phyloP scores from a whole-genome alignment of 2,113 vertebrate species.

The Mola mola region DNA sequence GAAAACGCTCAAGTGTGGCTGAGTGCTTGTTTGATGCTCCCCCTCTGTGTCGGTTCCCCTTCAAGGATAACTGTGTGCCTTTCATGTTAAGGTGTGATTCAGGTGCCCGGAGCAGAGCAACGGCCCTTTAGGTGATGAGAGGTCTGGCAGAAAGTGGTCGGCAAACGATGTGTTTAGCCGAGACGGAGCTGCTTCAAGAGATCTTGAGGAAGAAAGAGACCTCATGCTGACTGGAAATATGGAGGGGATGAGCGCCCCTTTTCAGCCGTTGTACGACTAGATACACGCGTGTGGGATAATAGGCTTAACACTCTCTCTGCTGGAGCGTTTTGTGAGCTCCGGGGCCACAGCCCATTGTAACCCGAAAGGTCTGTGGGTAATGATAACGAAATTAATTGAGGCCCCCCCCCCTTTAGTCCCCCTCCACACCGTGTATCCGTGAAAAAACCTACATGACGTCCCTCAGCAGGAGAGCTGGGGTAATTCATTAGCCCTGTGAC shows the following conservation, averaged over 20 bases:
- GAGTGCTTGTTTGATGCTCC: conserved; percentile 36
- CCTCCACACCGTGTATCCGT: conserved; percentile 53
- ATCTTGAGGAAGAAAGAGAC: conserved; percentile 38
- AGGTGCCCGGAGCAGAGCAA: conserved; percentile 21
- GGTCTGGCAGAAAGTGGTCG: conserved; percentile 7
- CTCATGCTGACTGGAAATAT: conserved; percentile 48
- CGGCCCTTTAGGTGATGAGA: conserved; percentile 28
- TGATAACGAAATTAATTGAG: conserved; percentile 74
- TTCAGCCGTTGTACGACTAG: conserved; percentile 42
- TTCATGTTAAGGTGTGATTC: conserved; percentile 29
- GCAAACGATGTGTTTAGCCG: conserved; percentile 32
- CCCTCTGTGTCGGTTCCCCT: conserved; percentile 25
- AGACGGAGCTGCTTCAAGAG: conserved; percentile 12
- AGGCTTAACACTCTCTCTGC: conserved; percentile 54
- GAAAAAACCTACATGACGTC: conserved; percentile 57
- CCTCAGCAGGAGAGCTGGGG: conserved; percentile 65
- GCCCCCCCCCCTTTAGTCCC: conserved; percentile 15
- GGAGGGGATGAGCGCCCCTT: conserved; percentile 38
- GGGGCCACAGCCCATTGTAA: conserved; percentile 53
- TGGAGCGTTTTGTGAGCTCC: conserved; percentile 48
- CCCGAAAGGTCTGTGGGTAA: conserved; percentile 60
- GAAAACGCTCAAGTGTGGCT: conserved; percentile 32
- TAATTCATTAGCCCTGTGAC: conserved; percentile 76
- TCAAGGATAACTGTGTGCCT: conserved; percentile 53
- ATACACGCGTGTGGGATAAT: conserved; percentile 62